Percentiles rank a stretch among this genome's conserved stretches.
These are phyloP conservation scores for Ephestia elutella DNA, from an alignment of 1,140 invertebrate genomes.

Conservation along the genomic window DNA sequence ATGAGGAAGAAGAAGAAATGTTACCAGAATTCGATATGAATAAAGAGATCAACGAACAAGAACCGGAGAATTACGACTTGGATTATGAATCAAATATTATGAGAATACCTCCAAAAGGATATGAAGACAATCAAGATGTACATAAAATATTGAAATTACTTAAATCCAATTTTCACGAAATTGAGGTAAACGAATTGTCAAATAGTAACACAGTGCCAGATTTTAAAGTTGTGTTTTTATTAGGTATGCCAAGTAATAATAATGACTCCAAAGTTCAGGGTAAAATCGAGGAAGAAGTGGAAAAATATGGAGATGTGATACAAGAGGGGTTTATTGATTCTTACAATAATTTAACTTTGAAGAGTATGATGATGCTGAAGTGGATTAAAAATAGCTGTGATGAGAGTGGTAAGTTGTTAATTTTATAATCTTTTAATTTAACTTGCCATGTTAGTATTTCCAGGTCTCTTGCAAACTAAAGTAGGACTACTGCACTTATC, in stretches of 20 bases:
- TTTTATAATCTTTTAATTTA: too few species aligned
- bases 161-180: slow-evolving; percentile 36
- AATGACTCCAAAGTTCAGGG: slow-evolving; percentile 68
- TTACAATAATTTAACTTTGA: slow-evolving; percentile 94
- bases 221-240: slow-evolving; percentile 55
- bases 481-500: too few species aligned
- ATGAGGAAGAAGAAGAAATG: slow-evolving; percentile 50
- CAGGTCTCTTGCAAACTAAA: too few species aligned
- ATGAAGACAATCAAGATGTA: slow-evolving; percentile 48
- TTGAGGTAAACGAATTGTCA: slow-evolving; percentile 11
- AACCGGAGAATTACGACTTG: slow-evolving; percentile 34
- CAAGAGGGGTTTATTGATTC: slow-evolving; percentile 92
- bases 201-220: slow-evolving; percentile 28
- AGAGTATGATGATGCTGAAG: slow-evolving; percentile 90
- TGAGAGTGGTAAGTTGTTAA: slow-evolving; percentile 47
- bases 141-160: slow-evolving; percentile 40
- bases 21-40: slow-evolving; percentile 65
- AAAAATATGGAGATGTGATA: slow-evolving; percentile 87
- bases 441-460: too few species aligned
- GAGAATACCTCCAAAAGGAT: slow-evolving; percentile 66
- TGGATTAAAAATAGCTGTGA: slow-evolving; percentile 82
- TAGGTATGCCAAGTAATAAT: slow-evolving; percentile 45
- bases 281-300: slow-evolving; percentile 76
- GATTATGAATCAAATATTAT: slow-evolving; percentile 61
- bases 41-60: slow-evolving; percentile 44